These are phyloP conservation scores for Macquaria australasica DNA, from an alignment of 2,113 vertebrate species.

Conservation along the genomic window DNA sequence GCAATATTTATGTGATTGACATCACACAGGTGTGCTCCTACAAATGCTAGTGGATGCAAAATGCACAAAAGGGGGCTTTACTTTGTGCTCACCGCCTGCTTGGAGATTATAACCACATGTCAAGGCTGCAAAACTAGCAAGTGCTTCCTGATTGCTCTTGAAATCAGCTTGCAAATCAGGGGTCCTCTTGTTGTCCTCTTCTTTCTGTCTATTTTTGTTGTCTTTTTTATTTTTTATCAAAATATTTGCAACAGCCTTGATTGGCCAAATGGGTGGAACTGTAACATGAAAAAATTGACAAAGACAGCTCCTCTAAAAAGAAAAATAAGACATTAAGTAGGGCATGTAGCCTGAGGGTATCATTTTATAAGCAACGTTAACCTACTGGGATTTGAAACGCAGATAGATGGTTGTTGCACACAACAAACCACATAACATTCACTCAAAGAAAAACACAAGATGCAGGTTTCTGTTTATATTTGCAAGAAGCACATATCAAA, in stretches of 20 bases:
- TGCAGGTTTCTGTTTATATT: constrained; percentile 2
- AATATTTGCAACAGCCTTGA: constrained; percentile 34
- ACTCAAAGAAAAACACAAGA: constrained; percentile 15
- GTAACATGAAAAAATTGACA: constrained; percentile 24
- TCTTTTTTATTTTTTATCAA: constrained; percentile 11
- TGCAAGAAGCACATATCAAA: background rate
- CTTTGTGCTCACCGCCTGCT: constrained; percentile 39
- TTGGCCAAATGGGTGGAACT: constrained; percentile 24
- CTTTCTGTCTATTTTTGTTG: background rate
- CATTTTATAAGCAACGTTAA: constrained; percentile 52
- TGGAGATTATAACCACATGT: constrained; percentile 71
- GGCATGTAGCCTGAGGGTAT: constrained; percentile 46
- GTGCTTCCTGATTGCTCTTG: constrained; percentile 63
- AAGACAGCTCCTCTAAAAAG: constrained; percentile 28
- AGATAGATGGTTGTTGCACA: constrained; percentile 14
- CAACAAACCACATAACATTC: constrained; percentile 30
- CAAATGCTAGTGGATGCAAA: constrained; percentile 55
- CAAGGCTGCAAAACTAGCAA: constrained; percentile 50
- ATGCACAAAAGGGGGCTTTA: constrained; percentile 44
- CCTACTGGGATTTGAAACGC: constrained; percentile 44
- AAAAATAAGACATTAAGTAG: constrained; percentile 33
- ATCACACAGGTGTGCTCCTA: constrained; percentile 56
- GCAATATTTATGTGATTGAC: constrained; percentile 76
- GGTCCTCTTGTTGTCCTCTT: constrained; percentile 33
- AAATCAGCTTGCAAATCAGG: constrained; percentile 68